Conservation (phyloP, 2,113 vertebrate species). For the Cyprinodon brontotheroides region DNA sequence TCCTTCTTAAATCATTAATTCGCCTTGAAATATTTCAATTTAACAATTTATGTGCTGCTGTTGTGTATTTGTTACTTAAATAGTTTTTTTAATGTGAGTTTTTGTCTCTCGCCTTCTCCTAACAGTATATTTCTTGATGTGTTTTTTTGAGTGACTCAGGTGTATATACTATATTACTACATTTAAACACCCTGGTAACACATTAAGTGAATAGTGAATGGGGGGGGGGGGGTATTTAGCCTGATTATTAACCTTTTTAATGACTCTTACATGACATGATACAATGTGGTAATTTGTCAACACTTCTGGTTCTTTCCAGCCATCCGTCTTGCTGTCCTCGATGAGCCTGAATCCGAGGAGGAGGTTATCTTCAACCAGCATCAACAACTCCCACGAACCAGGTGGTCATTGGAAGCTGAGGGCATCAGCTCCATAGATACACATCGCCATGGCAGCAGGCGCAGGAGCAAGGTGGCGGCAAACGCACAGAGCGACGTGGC, state of each 20-base stretch:
- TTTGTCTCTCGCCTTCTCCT: too few relatives aligned
- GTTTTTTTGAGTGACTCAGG: too few relatives aligned
- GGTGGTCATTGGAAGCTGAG: slow-evolving; percentile 59
- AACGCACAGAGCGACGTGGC: slow-evolving; percentile 57
- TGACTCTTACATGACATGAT: not conserved
- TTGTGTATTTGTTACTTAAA: too few relatives aligned
- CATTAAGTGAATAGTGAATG: too few relatives aligned
- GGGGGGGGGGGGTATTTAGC: not conserved
- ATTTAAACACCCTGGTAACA: too few relatives aligned
- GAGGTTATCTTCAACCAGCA: slow-evolving; percentile 66
- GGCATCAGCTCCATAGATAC: slow-evolving; percentile 23
- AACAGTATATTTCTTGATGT: too few relatives aligned
- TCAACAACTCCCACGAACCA: slow-evolving; percentile 15
- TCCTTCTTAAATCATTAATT: not conserved
- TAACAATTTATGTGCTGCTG: too few relatives aligned
- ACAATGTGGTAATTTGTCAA: not conserved
- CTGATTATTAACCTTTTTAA: not conserved
- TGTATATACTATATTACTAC: too few relatives aligned
- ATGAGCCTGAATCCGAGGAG: slow-evolving; percentile 67
- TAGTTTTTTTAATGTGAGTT: too few relatives aligned
- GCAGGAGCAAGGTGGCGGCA: slow-evolving; percentile 48
- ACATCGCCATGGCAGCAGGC: slow-evolving; percentile 13
- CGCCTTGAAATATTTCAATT: too few relatives aligned
- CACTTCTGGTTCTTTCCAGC: slow-evolving; percentile 54
- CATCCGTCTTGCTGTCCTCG: slow-evolving; percentile 69